A percentile compares a stretch with the other conserved stretches of the same genome.
These are phyloP conservation scores for Otis tarda DNA, from an alignment of 2,113 vertebrate species.

Conservation along the genomic window DNA sequence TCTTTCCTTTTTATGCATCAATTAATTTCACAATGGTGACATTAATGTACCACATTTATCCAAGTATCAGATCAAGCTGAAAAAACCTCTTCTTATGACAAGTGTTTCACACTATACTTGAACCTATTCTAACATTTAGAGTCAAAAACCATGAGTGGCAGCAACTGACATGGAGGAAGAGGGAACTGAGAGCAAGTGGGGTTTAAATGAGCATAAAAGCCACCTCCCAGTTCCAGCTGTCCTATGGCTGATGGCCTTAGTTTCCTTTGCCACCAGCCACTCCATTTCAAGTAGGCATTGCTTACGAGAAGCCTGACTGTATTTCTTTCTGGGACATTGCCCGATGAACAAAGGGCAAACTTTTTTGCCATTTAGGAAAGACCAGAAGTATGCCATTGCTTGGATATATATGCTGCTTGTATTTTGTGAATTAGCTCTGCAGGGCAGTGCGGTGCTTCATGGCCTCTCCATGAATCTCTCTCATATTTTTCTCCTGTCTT, in stretches of 20 bases:
- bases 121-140: not conserved
- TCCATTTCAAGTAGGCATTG: not conserved
- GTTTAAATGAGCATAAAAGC: not conserved
- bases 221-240: not conserved
- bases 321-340: not conserved
- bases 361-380: not conserved
- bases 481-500: not conserved
- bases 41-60: not conserved
- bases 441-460: rapidly evolving
- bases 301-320: not conserved
- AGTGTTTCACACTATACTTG: not conserved
- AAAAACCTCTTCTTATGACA: not conserved
- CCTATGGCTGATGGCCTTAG: rapidly evolving
- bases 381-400: not conserved
- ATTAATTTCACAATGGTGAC: not conserved
- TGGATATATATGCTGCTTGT: not conserved
- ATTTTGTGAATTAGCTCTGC: not conserved
- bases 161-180: not conserved
- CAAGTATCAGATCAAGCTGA: not conserved
- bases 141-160: not conserved
- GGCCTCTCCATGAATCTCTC: not conserved
- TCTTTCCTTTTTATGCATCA: not conserved
- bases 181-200: rapidly evolving
- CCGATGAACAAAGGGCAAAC: not conserved
- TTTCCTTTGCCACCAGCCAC: not conserved